These are phyloP conservation scores for Neomorphus geoffroyi DNA, from an alignment of 2,797 vertebrate genomes.

Conservation along the genomic window DNA sequence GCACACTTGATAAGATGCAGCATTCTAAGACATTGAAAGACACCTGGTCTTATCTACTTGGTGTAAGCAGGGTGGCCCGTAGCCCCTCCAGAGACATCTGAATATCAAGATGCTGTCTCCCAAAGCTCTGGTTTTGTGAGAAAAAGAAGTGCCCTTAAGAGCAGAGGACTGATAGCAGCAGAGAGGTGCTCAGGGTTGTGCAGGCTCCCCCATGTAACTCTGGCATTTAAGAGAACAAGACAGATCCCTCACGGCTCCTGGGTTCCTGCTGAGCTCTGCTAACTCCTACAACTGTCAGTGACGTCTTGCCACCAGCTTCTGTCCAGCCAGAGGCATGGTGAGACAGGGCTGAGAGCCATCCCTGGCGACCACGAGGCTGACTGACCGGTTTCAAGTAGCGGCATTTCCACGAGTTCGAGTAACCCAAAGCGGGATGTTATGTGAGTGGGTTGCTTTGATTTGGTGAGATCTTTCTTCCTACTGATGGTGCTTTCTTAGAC, in stretches of 20 bases:
- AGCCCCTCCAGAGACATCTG: background rate
- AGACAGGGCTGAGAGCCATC: background rate
- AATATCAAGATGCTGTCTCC: background rate
- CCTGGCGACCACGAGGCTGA: background rate
- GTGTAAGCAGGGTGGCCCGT: background rate
- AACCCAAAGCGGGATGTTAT: background rate
- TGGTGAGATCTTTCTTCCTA: background rate
- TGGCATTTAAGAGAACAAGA: background rate
- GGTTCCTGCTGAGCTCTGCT: background rate
- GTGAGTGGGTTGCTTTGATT: background rate
- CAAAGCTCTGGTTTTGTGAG: background rate
- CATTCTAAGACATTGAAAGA: background rate
- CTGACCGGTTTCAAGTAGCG: background rate
- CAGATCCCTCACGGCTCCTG: fast-evolving
- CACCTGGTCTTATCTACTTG: background rate
- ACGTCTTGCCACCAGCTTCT: background rate
- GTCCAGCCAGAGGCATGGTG: background rate
- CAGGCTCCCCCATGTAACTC: background rate
- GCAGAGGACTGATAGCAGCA: background rate
- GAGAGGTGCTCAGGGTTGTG: background rate
- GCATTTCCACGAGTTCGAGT: background rate
- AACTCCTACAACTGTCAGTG: background rate
- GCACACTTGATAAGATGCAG: background rate
- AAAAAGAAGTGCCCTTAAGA: background rate
- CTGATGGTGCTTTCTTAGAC: background rate